Percentiles rank a stretch among this genome's conserved stretches.
Evolutionary conservation across 2,888 invertebrate species (phyloP).

Genomic region (Polia nebulosa): DNA sequence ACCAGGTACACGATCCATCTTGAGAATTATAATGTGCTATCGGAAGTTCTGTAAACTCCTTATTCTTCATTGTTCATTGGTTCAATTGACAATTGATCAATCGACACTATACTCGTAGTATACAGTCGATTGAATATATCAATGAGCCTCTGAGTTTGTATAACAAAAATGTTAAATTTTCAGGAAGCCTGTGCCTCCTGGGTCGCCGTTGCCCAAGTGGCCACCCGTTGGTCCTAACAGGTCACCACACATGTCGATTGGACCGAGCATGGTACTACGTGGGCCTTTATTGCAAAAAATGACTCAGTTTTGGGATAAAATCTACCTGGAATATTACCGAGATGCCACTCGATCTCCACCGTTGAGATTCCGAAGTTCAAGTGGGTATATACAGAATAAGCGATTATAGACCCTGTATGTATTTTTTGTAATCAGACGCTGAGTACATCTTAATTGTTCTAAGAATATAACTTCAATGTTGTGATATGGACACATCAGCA

Average conservation of each 20-base stretch:
- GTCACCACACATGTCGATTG: conserved; percentile 52
- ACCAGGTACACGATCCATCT: no score
- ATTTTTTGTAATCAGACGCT: not conserved
- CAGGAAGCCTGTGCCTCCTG: conserved; percentile 22
- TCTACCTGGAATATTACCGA: conserved; percentile 18
- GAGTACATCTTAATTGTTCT: conserved; percentile 4
- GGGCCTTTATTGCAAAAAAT: not conserved
- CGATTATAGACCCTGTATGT: not conserved
- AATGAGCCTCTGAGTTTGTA: not conserved
- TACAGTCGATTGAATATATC: not conserved
- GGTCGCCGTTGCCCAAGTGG: conserved; percentile 65
- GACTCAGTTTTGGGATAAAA: conserved; percentile 20
- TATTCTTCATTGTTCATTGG: no score
- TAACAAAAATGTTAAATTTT: not conserved
- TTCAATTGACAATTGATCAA: no score
- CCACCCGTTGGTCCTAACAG: conserved; percentile 58
- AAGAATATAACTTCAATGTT: not conserved
- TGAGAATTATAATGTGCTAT: no score
- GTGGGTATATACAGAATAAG: conserved; percentile 7
- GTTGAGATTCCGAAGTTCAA: not conserved
- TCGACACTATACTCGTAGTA: no score
- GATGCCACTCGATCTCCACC: conserved; percentile 25
- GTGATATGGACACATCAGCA: not conserved
- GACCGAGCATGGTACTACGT: not conserved
- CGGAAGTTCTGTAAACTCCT: no score